These are phyloP conservation scores for Baronia brevicornis DNA, from an alignment of 2,888 invertebrate genomes.

Conservation along the genomic window DNA sequence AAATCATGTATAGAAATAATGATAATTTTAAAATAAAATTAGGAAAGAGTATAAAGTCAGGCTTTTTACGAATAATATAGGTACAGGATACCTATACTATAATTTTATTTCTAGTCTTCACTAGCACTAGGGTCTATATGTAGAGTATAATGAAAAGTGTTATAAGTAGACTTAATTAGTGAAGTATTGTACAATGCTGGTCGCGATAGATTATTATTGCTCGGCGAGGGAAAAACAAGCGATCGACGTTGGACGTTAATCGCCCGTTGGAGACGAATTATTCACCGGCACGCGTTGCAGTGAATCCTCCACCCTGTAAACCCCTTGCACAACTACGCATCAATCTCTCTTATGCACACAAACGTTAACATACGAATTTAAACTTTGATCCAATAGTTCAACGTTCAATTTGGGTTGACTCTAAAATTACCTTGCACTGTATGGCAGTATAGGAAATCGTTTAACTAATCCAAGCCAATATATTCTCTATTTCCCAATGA, in stretches of 20 bases:
- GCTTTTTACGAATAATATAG: too few relatives aligned
- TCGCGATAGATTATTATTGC: slow-evolving; percentile 18
- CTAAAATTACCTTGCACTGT: slow-evolving; percentile 19
- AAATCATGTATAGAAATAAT: too few relatives aligned
- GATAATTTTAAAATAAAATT: too few relatives aligned
- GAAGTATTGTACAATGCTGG: slow-evolving; percentile 8
- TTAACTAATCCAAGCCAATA: slow-evolving; percentile 70
- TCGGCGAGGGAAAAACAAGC: slow-evolving; percentile 38
- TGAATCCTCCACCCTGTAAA: slow-evolving; percentile 53
- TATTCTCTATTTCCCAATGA: slow-evolving; percentile 66
- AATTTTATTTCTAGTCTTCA: too few relatives aligned
- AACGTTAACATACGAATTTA: slow-evolving; percentile 17
- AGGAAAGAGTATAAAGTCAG: too few relatives aligned
- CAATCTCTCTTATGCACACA: slow-evolving; percentile 19
- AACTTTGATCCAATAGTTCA: slow-evolving; percentile 16
- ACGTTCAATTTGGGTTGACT: slow-evolving; percentile 16
- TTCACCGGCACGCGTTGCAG: slow-evolving; percentile 71
- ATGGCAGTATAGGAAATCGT: slow-evolving; percentile 33
- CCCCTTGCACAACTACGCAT: slow-evolving; percentile 28
- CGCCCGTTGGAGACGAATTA: slow-evolving; percentile 70
- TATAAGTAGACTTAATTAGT: slow-evolving; percentile 15
- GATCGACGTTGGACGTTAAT: slow-evolving; percentile 63
- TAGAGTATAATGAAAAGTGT: too few relatives aligned
- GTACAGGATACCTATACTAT: too few relatives aligned
- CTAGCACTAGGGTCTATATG: too few relatives aligned